Conservation (phyloP, 2,797 vertebrate species). For the Australoheros facetus region DNA sequence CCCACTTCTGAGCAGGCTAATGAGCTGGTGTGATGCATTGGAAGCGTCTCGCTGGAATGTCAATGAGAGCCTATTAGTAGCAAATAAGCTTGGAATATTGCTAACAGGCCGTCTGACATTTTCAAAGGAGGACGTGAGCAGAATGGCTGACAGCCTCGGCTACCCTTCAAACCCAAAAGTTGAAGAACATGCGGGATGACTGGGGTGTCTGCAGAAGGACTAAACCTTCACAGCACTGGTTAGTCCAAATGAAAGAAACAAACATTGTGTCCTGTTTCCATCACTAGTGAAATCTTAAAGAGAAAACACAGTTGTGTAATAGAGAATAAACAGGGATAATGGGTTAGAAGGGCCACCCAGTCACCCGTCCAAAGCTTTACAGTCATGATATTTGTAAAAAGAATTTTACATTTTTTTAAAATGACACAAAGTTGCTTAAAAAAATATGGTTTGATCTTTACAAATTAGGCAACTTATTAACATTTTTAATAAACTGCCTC, state of each 20-base stretch:
- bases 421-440: not conserved
- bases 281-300: not conserved
- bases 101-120: conserved; percentile 79
- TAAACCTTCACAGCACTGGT: conserved; percentile 5
- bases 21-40: conserved; percentile 70
- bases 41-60: conserved; percentile 70
- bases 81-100: conserved; percentile 68
- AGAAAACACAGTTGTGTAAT: not conserved
- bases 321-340: too few relatives aligned
- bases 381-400: not conserved
- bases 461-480: too few relatives aligned
- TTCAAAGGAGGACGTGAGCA: conserved; percentile 72
- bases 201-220: conserved; percentile 11
- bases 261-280: not conserved
- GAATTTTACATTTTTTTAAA: not conserved
- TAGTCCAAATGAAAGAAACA: conserved; percentile 17
- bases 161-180: conserved; percentile 62
- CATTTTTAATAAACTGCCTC: too few relatives aligned
- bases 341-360: too few relatives aligned
- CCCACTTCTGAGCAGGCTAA: conserved; percentile 54
- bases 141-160: conserved; percentile 57
- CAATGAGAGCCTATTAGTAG: conserved; percentile 76
- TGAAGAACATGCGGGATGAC: conserved; percentile 39
- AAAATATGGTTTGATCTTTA: too few relatives aligned
- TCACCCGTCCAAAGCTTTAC: not conserved